Evolutionary conservation across 2,113 vertebrate genomes (phyloP), one percentile per base, ranked within the genome.

Genomic region (Willisornis vidua): DNA sequence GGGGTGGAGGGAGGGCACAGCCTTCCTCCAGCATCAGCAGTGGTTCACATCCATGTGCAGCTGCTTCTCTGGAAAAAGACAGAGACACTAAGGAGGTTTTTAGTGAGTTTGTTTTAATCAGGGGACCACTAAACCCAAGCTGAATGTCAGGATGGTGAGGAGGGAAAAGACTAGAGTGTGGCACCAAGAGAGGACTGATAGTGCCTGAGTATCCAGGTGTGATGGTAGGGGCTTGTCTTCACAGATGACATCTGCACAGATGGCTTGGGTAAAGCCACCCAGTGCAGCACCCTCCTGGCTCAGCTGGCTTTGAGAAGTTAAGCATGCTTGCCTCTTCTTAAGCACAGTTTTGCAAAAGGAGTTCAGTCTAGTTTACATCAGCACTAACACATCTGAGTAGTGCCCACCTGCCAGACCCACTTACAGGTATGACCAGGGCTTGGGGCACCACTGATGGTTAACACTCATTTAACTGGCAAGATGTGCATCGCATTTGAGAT

Each of bases 21-120:
- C 43, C 43, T 54, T 63, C 18, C 41, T 25, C 39, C 0, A 0
- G 8, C 28, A 41, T n/a, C n/a, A 4, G 17, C 58, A 74, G 43
- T 0, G 0, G 41, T 15, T 46, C 65, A 49, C 68, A 66, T 9
- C 43, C 55, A 57, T 0, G 0, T 5, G 5, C 2, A 1, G 31
- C 28, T 0, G 0, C 71, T 49, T 24, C 39, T 63, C 45, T n/a
- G 20, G 26, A 61, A 65, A 51, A 19, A 57, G 18, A 28, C 9
- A 61, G 39, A 46, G 25, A 57, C 84, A 57, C 28, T 10, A 37
- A 24, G 12, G 33, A 70, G 16, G 14, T n/a, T 93, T 87, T 51
- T 43, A 48, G 35, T 0, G 0, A 1, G 7, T 55, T 41, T 1
- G 1, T 66, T 57, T 49, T 28, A 72, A 39, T 61, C 26, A 17